These are phyloP conservation scores for Poecilobothrus nobilitatus DNA, from an alignment of 2,888 invertebrate species.

Conservation along the genomic window DNA sequence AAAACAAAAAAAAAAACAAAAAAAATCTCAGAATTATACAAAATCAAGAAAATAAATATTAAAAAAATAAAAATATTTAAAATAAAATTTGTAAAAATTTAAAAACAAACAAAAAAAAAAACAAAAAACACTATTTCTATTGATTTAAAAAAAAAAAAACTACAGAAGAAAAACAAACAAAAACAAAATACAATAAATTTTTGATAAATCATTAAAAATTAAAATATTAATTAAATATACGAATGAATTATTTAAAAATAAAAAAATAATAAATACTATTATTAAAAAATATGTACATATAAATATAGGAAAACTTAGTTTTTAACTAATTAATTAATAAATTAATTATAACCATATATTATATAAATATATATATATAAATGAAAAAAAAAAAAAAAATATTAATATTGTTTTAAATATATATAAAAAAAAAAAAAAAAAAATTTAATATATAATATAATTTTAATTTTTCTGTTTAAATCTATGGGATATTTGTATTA, in stretches of 20 bases:
- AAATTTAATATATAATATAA: too few relatives aligned
- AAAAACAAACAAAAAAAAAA: too few relatives aligned
- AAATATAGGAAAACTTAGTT: neutral
- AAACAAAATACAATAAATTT: neutral
- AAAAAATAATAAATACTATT: neutral
- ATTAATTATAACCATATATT: too few relatives aligned
- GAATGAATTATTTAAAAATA: neutral
- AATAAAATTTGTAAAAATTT: too few relatives aligned
- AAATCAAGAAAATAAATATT: too few relatives aligned
- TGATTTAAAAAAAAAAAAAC: too few relatives aligned
- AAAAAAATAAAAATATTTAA: too few relatives aligned
- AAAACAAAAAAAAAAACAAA: too few relatives aligned
- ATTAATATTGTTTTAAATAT: slow-evolving; percentile 4
- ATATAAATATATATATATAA: neutral
- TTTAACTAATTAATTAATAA: neutral
- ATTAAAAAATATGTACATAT: neutral
- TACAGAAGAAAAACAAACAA: too few relatives aligned
- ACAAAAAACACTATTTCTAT: too few relatives aligned
- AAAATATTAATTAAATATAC: neutral
- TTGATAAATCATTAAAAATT: neutral
- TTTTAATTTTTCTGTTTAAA: neutral
- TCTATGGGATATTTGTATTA: neutral
- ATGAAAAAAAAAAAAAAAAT: neutral
- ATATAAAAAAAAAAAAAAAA: neutral
- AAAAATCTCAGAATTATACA: too few relatives aligned